These are phyloP conservation scores for Rotaria socialis DNA, from an alignment of 2,888 invertebrate species.

Conservation along the genomic window DNA sequence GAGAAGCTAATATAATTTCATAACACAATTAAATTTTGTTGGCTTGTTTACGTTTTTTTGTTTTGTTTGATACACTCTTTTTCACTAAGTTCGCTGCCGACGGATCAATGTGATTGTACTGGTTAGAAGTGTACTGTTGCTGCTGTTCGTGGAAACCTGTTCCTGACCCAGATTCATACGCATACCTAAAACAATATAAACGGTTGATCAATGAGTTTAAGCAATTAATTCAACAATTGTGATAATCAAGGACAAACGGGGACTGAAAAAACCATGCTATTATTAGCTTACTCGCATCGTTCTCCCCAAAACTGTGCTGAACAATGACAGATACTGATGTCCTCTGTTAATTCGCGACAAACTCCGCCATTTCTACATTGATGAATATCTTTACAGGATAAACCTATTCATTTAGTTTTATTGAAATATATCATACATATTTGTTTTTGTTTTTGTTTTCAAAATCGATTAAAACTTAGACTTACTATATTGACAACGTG, in stretches of 20 bases:
- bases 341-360: conserved; percentile 37
- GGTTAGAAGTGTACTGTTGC: too few species aligned
- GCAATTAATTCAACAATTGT: background rate
- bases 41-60: too few species aligned
- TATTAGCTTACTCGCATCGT: conserved; percentile 40
- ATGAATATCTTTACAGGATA: background rate
- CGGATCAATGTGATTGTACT: too few species aligned
- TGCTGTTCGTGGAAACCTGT: background rate
- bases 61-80: background rate
- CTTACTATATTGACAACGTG: conserved; percentile 30
- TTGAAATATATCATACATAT: background rate
- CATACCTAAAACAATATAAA: background rate
- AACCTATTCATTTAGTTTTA: background rate
- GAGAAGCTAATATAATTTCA: background rate
- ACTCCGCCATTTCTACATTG: conserved; percentile 43
- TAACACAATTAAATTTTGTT: background rate
- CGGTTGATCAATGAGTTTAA: background rate
- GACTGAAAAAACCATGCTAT: conserved; percentile 25
- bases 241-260: background rate
- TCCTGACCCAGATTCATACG: background rate
- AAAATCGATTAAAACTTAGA: background rate
- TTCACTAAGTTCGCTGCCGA: background rate
- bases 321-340: conserved; percentile 43
- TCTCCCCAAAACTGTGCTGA: conserved; percentile 40
- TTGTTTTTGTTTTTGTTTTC: too few species aligned